Evolutionary conservation across 2,888 invertebrate genomes (phyloP).

Genomic region (Epistrophe grossulariae): DNA sequence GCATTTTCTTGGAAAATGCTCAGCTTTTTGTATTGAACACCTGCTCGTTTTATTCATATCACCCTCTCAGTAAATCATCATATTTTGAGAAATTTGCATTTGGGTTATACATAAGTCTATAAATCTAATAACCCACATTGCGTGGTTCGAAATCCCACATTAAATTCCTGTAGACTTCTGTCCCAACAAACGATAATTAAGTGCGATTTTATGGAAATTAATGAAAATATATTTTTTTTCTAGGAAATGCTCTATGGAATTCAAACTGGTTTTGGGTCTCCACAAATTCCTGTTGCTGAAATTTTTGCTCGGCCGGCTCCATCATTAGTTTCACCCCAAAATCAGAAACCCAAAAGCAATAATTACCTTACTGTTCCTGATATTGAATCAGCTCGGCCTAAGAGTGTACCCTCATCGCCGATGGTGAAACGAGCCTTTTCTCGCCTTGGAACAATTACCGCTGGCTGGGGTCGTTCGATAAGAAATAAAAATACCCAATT

Average conservation of each 20-base stretch:
- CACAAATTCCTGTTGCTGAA: constrained; percentile 96
- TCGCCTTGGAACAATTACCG: constrained; percentile 94
- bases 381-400: constrained; percentile 93
- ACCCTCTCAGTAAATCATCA: no score
- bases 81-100: no score
- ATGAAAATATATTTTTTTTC: constrained; percentile 78
- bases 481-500: constrained; percentile 93
- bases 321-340: constrained; percentile 93
- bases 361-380: constrained; percentile 97
- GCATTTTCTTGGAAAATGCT: no score
- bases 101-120: no score
- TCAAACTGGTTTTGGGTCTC: constrained; percentile 96
- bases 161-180: no score
- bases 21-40: no score
- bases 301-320: constrained; percentile 93
- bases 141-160: no score
- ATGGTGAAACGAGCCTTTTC: constrained; percentile 97
- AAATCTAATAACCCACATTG: no score
- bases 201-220: no score
- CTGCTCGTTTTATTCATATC: no score
- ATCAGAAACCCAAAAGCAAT: constrained; percentile 94
- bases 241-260: constrained; percentile 97
- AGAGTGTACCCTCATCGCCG: constrained; percentile 96
- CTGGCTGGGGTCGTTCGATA: constrained; percentile 95
- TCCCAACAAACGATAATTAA: no score